Conservation (phyloP, 2,113 vertebrate genomes). For the Aramus guarauna region DNA sequence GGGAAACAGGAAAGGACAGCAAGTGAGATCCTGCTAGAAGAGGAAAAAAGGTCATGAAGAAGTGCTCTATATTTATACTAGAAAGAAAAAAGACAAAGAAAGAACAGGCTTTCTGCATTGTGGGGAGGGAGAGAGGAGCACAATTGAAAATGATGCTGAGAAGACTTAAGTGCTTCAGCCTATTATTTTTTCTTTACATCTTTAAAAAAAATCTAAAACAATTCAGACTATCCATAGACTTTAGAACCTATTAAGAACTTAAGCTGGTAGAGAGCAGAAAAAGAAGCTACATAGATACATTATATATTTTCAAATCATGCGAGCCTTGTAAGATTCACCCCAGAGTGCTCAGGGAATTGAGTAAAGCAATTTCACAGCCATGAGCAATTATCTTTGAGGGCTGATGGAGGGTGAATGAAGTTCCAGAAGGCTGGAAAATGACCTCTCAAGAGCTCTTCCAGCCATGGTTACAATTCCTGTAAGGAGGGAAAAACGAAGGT, state of each 20-base stretch:
- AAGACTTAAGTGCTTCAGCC: not conserved
- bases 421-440: conserved; percentile 22
- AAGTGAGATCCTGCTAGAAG: not conserved
- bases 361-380: not conserved
- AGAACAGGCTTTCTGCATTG: not conserved
- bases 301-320: not conserved
- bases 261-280: not conserved
- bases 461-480: not conserved
- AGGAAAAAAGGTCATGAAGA: not conserved
- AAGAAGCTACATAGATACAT: not conserved
- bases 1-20: not conserved
- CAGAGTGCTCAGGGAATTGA: not conserved
- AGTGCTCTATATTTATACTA: not conserved
- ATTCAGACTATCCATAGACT: not conserved
- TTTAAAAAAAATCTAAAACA: not conserved
- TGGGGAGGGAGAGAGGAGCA: not conserved
- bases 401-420: not conserved
- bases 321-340: not conserved
- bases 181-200: not conserved
- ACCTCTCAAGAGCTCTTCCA: not conserved
- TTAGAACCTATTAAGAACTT: not conserved
- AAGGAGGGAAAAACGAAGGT: not conserved
- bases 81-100: not conserved
- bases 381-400: not conserved
- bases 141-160: not conserved